Percentiles rank a stretch among this genome's conserved stretches.
These are phyloP conservation scores for Resseliella maxima DNA, from an alignment of 2,888 invertebrate genomes.

Conservation along the genomic window DNA sequence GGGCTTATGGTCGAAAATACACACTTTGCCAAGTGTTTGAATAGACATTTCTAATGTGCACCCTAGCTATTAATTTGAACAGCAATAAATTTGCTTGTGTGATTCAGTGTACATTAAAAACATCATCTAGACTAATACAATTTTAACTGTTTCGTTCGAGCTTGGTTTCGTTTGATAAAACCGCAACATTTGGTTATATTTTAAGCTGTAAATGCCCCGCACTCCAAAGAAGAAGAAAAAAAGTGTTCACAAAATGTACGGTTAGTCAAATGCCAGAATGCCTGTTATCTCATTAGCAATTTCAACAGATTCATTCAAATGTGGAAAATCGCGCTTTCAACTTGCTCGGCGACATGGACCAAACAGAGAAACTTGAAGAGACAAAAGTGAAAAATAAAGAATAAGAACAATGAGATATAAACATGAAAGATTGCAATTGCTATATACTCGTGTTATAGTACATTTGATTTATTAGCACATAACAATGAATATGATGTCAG, in stretches of 20 bases:
- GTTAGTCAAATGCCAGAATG: neutral
- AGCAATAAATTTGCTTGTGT: slow-evolving; percentile 10
- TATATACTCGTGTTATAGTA: neutral
- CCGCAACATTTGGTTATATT: too few relatives aligned
- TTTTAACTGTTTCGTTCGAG: neutral
- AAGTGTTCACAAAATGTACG: too few relatives aligned
- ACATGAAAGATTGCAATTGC: slow-evolving; percentile 29
- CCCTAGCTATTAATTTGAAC: neutral
- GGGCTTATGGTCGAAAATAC: neutral
- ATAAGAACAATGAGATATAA: neutral
- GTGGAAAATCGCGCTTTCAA: neutral
- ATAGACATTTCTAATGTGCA: neutral
- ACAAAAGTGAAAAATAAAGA: neutral
- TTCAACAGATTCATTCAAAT: neutral
- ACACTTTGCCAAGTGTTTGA: neutral
- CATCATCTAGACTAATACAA: neutral
- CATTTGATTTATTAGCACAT: slow-evolving; percentile 53
- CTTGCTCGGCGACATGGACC: neutral
- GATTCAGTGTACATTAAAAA: neutral
- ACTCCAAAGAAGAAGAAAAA: too few relatives aligned
- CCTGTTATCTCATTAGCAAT: neutral
- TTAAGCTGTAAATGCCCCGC: too few relatives aligned
- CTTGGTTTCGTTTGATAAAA: too few relatives aligned
- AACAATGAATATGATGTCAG: slow-evolving; percentile 55
- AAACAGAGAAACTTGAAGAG: neutral